These are phyloP conservation scores for Zophobas morio DNA, from an alignment of 1,140 invertebrate species.

Conservation along the genomic window DNA sequence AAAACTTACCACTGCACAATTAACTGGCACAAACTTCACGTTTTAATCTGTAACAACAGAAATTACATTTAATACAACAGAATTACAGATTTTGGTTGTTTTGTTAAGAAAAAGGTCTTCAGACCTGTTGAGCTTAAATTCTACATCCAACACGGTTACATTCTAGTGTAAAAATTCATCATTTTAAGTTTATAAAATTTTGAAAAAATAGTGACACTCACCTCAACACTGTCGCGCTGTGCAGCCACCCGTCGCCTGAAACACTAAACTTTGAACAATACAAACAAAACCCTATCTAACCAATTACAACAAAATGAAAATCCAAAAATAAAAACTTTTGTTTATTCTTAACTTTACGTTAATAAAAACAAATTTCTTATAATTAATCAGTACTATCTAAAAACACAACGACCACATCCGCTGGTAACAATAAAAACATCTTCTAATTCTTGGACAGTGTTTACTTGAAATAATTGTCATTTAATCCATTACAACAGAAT, in stretches of 20 bases:
- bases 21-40: not conserved
- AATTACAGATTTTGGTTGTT: not conserved
- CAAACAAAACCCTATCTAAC: slow-evolving; percentile 4
- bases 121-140: slow-evolving; percentile 59
- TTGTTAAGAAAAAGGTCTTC: slow-evolving; percentile 44
- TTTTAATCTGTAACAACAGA: slow-evolving; percentile 20
- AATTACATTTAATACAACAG: not conserved
- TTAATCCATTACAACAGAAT: slow-evolving; percentile 32
- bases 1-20: not conserved
- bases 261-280: not conserved
- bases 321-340: slow-evolving; percentile 34
- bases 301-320: slow-evolving; percentile 10
- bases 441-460: slow-evolving; percentile 40
- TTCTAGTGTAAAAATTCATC: slow-evolving; percentile 49
- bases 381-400: slow-evolving; percentile 51
- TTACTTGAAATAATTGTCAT: slow-evolving; percentile 28
- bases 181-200: not conserved
- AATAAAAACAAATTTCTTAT: slow-evolving; percentile 50
- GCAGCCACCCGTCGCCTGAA: too few species aligned
- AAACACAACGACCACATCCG: slow-evolving; percentile 15
- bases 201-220: not conserved
- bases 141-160: slow-evolving; percentile 45
- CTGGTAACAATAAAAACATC: slow-evolving; percentile 36
- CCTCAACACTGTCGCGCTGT: not conserved
- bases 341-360: slow-evolving; percentile 38